Evolutionary conservation across 2,113 vertebrate genomes (phyloP), one percentile per base, ranked within the genome.

Genomic region (Ovis canadensis): DNA sequence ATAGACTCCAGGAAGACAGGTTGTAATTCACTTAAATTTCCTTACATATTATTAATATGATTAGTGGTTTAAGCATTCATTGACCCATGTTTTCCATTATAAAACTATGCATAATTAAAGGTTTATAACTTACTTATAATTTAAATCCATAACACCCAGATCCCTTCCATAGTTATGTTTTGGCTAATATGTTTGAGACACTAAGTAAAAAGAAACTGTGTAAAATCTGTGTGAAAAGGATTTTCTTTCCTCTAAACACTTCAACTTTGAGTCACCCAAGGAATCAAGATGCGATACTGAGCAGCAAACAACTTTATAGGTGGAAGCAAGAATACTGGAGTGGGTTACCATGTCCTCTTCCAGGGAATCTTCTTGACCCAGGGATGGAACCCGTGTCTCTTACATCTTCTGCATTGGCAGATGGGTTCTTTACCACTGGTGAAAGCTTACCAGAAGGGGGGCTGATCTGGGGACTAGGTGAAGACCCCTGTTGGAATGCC

Each of bases 81-180:
- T 77, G 2, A 83, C 7, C 19, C 16, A 50, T 89, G 21, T 59
- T 95, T 93, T 93, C 7, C 57, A 27, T 96, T 82, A 88, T 77
- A 86, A 94, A 96, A 89, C 92, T 48, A 36, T 29, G 60, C 40
- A 94, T 86, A 94, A 88, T 29, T 60, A 23, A 96, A 97, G 50
- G 27, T 94, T 67, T 92, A 40, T 91, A 94, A 36, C 36, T 71
- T 71, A 36, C 64, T 71, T 36, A 36, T 64, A 71, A 33, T 85
- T 94, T 94, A 74, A 93, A 90, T 2, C 52, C 83, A 84, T 94
- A 90, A 54, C 21, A 29, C 87, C 87, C 81, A 59, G 45, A 90
- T 97, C n/a, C 3, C 50, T 83, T 83, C 21, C 89, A 27, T n/a
- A 81, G 16, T 78, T 64, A 93, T 40, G 81, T 64, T 74, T 93